Percentiles rank a stretch among this genome's conserved stretches.
These are phyloP conservation scores for Mystacides longicornis DNA, from an alignment of 2,888 invertebrate species.

Conservation along the genomic window DNA sequence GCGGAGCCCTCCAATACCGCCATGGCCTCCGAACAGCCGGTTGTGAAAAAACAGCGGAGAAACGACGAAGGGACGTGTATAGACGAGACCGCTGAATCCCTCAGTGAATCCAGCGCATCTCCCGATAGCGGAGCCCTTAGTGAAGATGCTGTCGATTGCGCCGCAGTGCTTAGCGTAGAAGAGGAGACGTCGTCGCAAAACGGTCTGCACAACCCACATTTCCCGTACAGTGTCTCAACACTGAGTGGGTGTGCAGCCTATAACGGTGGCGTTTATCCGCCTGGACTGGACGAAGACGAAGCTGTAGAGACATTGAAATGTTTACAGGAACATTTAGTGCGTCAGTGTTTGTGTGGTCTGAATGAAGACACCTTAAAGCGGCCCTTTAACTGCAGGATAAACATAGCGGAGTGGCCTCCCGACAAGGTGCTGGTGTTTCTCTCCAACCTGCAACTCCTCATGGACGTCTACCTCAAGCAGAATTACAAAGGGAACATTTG, in stretches of 20 bases:
- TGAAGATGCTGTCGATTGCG: slow-evolving; percentile 47
- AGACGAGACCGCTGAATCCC: slow-evolving; percentile 33
- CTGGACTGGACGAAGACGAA: slow-evolving; percentile 3
- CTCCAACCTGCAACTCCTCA: slow-evolving; percentile 74
- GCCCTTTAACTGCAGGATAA: slow-evolving; percentile 59
- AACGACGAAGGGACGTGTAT: slow-evolving; percentile 51
- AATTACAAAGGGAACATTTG: slow-evolving; percentile 77
- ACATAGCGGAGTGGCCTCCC: slow-evolving; percentile 44
- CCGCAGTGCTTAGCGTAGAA: slow-evolving; percentile 32
- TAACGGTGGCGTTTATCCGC: slow-evolving; percentile 25
- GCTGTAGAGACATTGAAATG: slow-evolving; percentile 47
- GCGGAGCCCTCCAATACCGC: slow-evolving; percentile 48
- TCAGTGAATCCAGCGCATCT: slow-evolving; percentile 35
- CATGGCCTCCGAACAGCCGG: slow-evolving; percentile 76
- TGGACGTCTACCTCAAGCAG: slow-evolving; percentile 79
- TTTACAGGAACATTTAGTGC: slow-evolving; percentile 60
- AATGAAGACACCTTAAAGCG: slow-evolving; percentile 62
- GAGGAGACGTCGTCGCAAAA: slow-evolving; percentile 31
- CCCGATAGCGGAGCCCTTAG: slow-evolving; percentile 47
- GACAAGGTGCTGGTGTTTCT: slow-evolving; percentile 63
- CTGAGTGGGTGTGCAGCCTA: slow-evolving; percentile 34
- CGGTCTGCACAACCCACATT: slow-evolving; percentile 18
- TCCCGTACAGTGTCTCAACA: slow-evolving; percentile 17
- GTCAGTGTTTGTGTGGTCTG: slow-evolving; percentile 72
- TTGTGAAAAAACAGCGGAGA: slow-evolving; percentile 75